These are phyloP conservation scores for Drosophila ohnishii DNA, from an alignment of 1,140 invertebrate species.

Conservation along the genomic window DNA sequence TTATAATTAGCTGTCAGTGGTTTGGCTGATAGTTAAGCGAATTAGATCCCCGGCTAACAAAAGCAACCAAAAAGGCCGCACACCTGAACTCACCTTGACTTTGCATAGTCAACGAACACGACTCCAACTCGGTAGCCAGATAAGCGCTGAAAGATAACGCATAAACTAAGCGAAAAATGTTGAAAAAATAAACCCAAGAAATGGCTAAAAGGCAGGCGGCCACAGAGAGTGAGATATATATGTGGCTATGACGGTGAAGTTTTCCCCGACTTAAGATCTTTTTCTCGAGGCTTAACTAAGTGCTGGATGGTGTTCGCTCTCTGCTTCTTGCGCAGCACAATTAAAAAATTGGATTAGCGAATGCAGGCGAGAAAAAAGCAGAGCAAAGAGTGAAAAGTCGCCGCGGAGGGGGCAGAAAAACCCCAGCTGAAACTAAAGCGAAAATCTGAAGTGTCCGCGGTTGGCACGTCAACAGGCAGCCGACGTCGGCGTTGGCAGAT, in stretches of 20 bases:
- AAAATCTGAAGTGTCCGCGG: constrained; percentile 60
- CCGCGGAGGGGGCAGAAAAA: constrained; percentile 34
- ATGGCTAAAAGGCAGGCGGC: constrained; percentile 16
- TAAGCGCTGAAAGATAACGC: constrained; percentile 66
- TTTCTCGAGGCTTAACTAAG: constrained; percentile 51
- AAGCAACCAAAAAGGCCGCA: constrained; percentile 5
- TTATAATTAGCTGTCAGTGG: constrained; percentile 73
- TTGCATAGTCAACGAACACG: constrained; percentile 50
- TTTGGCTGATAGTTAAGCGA: constrained; percentile 24
- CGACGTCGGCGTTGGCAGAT: constrained; percentile 51
- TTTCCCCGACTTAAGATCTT: constrained; percentile 25
- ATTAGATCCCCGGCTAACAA: constrained; percentile 29
- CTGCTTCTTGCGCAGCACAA: constrained; percentile 49
- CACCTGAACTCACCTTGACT: constrained; percentile 69
- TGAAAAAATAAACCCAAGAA: constrained; percentile 42
- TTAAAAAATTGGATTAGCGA: constrained; percentile 78
- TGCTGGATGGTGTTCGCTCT: constrained; percentile 60
- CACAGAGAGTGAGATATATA: constrained; percentile 24
- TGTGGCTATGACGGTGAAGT: constrained; percentile 4
- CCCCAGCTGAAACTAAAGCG: constrained; percentile 30
- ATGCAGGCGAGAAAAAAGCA: constrained; percentile 36
- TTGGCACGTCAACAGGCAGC: constrained; percentile 64
- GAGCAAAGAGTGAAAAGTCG: constrained; percentile 38
- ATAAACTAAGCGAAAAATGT: constrained; percentile 52
- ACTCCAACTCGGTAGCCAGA: constrained; percentile 60